Evolutionary conservation across 1,140 invertebrate species (phyloP).

Genomic region (Drosophila eugracilis): DNA sequence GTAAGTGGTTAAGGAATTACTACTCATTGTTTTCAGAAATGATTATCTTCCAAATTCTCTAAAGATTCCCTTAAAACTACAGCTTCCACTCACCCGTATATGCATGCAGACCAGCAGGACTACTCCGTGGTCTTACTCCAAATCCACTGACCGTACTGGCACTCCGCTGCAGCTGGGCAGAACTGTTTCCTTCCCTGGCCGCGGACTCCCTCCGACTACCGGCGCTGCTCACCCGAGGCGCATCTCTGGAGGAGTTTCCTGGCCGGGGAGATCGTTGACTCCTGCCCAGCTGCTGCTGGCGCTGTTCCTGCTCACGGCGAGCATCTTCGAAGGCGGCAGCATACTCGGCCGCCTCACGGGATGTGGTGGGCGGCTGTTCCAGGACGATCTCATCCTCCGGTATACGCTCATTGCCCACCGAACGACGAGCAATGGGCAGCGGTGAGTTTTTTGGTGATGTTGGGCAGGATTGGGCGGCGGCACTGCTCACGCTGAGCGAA

Average conservation of each 20-base stretch:
- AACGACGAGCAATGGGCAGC: constrained; percentile 59
- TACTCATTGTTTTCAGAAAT: not conserved
- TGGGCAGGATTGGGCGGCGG: constrained; percentile 75
- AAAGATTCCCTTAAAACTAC: too few relatives aligned
- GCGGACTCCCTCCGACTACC: constrained; percentile 51
- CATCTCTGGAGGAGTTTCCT: constrained; percentile 24
- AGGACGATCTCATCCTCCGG: constrained; percentile 73
- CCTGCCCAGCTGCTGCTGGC: constrained; percentile 31
- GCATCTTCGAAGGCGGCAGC: constrained; percentile 72
- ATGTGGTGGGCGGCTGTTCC: constrained; percentile 64
- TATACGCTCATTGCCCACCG: constrained; percentile 73
- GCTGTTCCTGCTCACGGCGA: constrained; percentile 61
- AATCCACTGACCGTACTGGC: constrained; percentile 87
- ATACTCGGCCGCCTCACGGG: constrained; percentile 67
- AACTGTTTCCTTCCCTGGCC: constrained; percentile 14
- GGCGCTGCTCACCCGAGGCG: constrained; percentile 65
- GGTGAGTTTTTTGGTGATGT: constrained; percentile 80
- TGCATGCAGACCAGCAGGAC: constrained; percentile 90
- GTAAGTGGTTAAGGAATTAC: not conserved
- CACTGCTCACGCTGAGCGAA: constrained; percentile 45
- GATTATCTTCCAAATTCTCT: too few relatives aligned
- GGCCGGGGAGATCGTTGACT: constrained; percentile 50
- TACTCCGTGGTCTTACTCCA: constrained; percentile 87
- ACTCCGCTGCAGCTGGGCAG: constrained; percentile 82
- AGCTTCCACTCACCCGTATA: constrained; percentile 87